phyloP scores from a whole-genome alignment of 2,888 invertebrate species.

The Aleiodes leptofemur region DNA sequence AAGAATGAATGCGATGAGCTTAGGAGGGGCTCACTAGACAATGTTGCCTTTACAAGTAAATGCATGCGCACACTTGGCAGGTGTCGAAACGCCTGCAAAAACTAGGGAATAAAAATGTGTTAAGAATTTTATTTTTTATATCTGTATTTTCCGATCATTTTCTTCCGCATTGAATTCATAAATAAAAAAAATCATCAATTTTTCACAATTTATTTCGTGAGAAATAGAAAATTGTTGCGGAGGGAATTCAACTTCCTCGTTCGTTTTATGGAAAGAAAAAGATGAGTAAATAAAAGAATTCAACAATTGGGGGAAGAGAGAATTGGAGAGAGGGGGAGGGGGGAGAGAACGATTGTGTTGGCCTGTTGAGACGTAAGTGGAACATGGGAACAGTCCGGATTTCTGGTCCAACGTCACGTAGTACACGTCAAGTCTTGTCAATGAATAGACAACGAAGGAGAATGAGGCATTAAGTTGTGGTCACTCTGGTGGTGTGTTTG shows the following conservation, averaged over 20 bases:
- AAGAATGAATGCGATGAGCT: slow-evolving; percentile 15
- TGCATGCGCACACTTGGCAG: slow-evolving; percentile 44
- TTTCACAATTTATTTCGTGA: not conserved
- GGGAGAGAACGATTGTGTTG: slow-evolving; percentile 60
- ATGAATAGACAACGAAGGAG: slow-evolving; percentile 74
- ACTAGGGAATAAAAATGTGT: slow-evolving; percentile 33
- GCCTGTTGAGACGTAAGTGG: slow-evolving; percentile 67
- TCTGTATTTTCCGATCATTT: not conserved
- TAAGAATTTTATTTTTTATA: not conserved
- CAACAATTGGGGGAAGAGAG: not conserved
- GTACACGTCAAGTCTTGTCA: slow-evolving; percentile 71
- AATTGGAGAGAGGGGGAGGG: slow-evolving; percentile 35
- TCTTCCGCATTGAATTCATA: not conserved
- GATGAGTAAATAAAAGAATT: not conserved
- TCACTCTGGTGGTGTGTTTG: slow-evolving; percentile 59
- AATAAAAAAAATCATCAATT: not conserved
- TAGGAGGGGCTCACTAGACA: not conserved
- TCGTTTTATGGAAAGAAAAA: not conserved
- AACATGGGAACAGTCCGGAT: slow-evolving; percentile 73
- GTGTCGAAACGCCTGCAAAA: slow-evolving; percentile 53
- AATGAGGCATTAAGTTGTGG: slow-evolving; percentile 72
- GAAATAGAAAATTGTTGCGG: not conserved
- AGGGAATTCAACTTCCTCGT: too few relatives aligned
- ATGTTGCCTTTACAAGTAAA: slow-evolving; percentile 14
- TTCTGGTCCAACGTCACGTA: slow-evolving; percentile 72